phyloP scores from a whole-genome alignment of 2,888 invertebrate genomes.

The Idaea biselata region DNA sequence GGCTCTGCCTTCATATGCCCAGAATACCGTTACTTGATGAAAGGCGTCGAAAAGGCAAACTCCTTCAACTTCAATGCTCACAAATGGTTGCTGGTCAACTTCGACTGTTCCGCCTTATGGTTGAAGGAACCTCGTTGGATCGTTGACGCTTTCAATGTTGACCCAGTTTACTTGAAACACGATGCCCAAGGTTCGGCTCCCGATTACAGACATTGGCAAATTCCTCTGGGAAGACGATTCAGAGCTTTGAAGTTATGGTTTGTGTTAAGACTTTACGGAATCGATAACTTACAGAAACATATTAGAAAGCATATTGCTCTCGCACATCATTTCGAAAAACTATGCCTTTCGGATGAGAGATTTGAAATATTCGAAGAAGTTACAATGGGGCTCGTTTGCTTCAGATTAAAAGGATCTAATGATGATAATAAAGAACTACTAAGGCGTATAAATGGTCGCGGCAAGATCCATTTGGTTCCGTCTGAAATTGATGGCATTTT shows the following conservation, averaged over 20 bases:
- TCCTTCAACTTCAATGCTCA: conserved; percentile 99
- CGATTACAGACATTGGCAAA: conserved; percentile 98
- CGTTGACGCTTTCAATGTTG: conserved; percentile 97
- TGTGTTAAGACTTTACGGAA: conserved; percentile 93
- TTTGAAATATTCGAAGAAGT: conserved; percentile 96
- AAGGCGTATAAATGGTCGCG: conserved; percentile 92
- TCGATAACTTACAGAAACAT: conserved; percentile 91
- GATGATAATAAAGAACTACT: conserved; percentile 90
- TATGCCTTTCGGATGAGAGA: conserved; percentile 87
- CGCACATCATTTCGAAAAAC: conserved; percentile 92
- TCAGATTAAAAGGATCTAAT: conserved; percentile 93
- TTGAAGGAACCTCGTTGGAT: conserved; percentile 93
- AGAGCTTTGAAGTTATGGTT: conserved; percentile 97
- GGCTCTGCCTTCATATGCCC: conserved; percentile 98
- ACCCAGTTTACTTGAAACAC: conserved; percentile 97
- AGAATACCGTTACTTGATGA: conserved; percentile 95
- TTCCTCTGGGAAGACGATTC: conserved; percentile 95
- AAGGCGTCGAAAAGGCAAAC: conserved; percentile 92
- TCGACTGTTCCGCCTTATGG: conserved; percentile 99
- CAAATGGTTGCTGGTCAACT: conserved; percentile 99
- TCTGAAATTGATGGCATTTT: conserved; percentile 91
- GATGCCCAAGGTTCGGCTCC: conserved; percentile 94
- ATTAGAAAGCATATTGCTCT: conserved; percentile 92
- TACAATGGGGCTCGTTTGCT: conserved; percentile 97
- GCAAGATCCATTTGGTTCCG: conserved; percentile 95